phyloP scores from a whole-genome alignment of 2,797 vertebrate genomes.

The Enteromius paludinosus region DNA sequence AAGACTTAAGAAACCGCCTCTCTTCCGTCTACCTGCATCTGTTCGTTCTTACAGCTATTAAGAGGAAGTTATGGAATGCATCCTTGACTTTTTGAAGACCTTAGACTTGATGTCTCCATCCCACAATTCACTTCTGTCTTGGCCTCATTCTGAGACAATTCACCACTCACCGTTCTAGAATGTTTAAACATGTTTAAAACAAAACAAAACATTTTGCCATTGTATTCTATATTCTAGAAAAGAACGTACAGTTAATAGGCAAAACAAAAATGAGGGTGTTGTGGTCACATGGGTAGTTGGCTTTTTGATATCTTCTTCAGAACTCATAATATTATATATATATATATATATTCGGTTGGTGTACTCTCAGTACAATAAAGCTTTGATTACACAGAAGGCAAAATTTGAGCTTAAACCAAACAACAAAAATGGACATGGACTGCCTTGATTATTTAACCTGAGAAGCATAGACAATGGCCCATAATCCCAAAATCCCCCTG shows the following conservation, averaged over 20 bases:
- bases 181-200: background rate
- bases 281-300: conserved; percentile 61
- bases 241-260: conserved; percentile 67
- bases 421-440: conserved; percentile 51
- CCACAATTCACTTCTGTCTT: conserved; percentile 52
- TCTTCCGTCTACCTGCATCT: conserved; percentile 34
- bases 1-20: conserved; percentile 42
- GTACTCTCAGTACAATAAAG: conserved; percentile 58
- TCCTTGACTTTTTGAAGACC: conserved; percentile 70
- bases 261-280: conserved; percentile 64
- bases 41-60: conserved; percentile 59
- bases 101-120: conserved; percentile 60
- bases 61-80: conserved; percentile 78
- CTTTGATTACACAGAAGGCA: conserved; percentile 66
- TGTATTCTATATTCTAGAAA: conserved; percentile 49
- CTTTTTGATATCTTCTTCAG: conserved; percentile 50
- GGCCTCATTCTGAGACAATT: conserved; percentile 24
- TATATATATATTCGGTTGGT: conserved; percentile 29
- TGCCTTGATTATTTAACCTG: conserved; percentile 81
- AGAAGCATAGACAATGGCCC: conserved; percentile 75
- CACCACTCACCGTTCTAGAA: conserved; percentile 5
- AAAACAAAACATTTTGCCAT: conserved; percentile 32
- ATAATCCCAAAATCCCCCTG: conserved; percentile 64
- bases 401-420: conserved; percentile 70
- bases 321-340: conserved; percentile 25